Conservation (phyloP, 2,888 invertebrate species). For the Anticlea derivata region DNA sequence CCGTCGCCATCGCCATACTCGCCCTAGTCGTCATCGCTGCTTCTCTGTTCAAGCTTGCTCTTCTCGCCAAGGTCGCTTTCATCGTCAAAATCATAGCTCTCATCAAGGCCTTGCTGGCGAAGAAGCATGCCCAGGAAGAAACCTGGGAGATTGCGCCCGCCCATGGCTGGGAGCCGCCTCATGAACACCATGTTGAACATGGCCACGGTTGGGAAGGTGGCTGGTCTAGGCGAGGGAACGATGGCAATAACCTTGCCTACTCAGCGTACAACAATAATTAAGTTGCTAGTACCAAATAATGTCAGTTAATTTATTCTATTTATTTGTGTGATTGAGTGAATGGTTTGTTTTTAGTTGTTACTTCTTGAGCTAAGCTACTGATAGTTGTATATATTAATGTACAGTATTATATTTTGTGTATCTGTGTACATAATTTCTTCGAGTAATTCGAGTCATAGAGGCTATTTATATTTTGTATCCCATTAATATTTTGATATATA, state of each 20-base stretch:
- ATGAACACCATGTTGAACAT: constrained; percentile 57
- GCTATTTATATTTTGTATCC: constrained; percentile 25
- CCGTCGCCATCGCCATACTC: constrained; percentile 86
- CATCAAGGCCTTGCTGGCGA: constrained; percentile 68
- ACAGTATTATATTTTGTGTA: constrained; percentile 37
- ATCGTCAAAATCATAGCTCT: constrained; percentile 67
- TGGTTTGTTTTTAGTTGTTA: constrained; percentile 41
- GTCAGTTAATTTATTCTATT: constrained; percentile 38
- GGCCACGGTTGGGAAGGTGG: constrained; percentile 67
- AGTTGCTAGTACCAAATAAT: constrained; percentile 49
- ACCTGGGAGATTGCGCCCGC: constrained; percentile 47
- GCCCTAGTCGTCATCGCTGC: constrained; percentile 87
- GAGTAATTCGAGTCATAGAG: constrained; percentile 20
- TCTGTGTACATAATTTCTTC: constrained; percentile 30
- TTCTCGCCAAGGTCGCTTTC: constrained; percentile 91
- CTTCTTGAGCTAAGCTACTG: constrained; percentile 24
- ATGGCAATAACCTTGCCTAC: constrained; percentile 69
- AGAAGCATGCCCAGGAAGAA: constrained; percentile 64
- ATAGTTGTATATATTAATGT: constrained; percentile 34
- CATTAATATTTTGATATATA: constrained; percentile 24
- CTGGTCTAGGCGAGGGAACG: constrained; percentile 71
- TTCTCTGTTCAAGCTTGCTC: constrained; percentile 88
- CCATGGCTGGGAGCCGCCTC: constrained; percentile 51
- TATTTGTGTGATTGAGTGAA: constrained; percentile 43
- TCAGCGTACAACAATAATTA: constrained; percentile 67